A percentile compares a stretch with the other conserved stretches of the same genome.
Conservation (phyloP, 2,888 invertebrate genomes). For the Sarcophaga carnaria region DNA sequence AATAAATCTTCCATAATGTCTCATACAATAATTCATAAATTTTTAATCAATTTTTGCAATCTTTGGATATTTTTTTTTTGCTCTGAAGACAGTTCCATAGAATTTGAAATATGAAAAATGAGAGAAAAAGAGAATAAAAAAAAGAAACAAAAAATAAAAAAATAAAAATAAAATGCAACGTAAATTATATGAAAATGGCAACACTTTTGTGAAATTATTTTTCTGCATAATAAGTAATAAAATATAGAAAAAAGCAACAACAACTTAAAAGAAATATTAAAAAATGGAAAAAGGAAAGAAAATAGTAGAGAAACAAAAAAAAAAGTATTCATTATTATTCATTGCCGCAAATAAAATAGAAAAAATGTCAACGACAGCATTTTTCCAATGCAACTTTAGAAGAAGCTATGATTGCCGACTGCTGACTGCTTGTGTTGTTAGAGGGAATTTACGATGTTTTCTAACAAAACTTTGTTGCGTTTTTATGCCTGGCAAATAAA, state of each 20-base stretch:
- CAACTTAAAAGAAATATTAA: no score
- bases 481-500: neutral
- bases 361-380: constrained; percentile 70
- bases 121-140: constrained; percentile 13
- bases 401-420: constrained; percentile 43
- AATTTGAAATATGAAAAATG: neutral
- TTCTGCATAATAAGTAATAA: constrained; percentile 1
- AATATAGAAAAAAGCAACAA: no score
- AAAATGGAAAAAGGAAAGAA: neutral
- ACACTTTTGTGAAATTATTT: constrained; percentile 62
- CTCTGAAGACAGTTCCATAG: constrained; percentile 37
- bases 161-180: constrained; percentile 29
- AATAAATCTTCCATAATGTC: constrained; percentile 63
- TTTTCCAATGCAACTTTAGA: constrained; percentile 66
- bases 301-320: neutral
- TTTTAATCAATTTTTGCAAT: constrained; percentile 68
- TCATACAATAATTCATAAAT: constrained; percentile 67
- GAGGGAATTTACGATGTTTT: neutral
- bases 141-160: constrained; percentile 14
- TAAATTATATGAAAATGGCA: constrained; percentile 68
- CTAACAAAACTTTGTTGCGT: constrained; percentile 13
- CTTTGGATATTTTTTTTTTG: constrained; percentile 23
- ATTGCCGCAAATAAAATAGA: constrained; percentile 68
- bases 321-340: constrained; percentile 70
- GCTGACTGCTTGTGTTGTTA: neutral